Evolutionary conservation across 2,797 vertebrate genomes (phyloP).

Genomic region (Fratercula arctica): DNA sequence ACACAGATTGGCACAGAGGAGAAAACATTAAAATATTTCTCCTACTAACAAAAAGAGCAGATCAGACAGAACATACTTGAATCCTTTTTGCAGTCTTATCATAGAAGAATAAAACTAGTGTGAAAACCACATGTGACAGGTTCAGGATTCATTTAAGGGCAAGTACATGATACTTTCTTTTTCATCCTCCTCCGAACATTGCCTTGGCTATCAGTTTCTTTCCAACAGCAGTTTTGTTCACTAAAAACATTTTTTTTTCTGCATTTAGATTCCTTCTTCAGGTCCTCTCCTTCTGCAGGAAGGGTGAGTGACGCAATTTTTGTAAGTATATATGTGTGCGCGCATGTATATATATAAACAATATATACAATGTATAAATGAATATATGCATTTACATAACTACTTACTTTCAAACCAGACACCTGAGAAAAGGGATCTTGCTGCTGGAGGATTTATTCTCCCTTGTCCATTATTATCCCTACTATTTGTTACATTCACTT

Average conservation of each 20-base stretch:
- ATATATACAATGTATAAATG: not conserved
- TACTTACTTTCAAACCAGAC: not conserved
- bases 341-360: rapidly evolving
- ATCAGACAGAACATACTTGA: not conserved
- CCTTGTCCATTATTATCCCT: not conserved
- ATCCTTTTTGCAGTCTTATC: not conserved
- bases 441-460: not conserved
- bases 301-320: not conserved
- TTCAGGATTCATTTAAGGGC: not conserved
- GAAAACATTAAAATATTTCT: not conserved
- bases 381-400: not conserved
- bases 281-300: not conserved
- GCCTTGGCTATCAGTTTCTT: not conserved
- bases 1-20: not conserved
- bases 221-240: not conserved
- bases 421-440: not conserved
- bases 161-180: not conserved
- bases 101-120: not conserved
- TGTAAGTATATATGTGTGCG: not conserved
- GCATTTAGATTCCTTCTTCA: not conserved
- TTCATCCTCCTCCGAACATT: not conserved
- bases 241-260: not conserved
- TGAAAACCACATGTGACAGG: not conserved
- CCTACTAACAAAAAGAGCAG: not conserved
- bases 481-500: not conserved